phyloP scores from a whole-genome alignment of 2,888 invertebrate genomes.

The Sesia apiformis region DNA sequence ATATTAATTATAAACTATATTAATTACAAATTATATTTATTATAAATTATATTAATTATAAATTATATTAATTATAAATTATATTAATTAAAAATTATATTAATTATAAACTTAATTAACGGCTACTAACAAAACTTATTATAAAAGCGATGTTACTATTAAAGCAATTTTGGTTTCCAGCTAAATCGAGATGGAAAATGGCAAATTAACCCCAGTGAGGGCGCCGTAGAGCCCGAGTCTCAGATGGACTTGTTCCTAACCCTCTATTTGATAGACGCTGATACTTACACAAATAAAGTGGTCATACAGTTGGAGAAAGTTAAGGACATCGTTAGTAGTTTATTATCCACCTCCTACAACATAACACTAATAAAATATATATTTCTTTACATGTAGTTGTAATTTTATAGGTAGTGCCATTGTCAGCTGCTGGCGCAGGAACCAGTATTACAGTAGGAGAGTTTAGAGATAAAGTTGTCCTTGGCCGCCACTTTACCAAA shows the following conservation, averaged over 20 bases:
- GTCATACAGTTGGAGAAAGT: slow-evolving; percentile 57
- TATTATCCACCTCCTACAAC: not conserved
- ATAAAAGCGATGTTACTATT: not conserved
- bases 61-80: too few relatives aligned
- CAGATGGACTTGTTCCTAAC: slow-evolving; percentile 41
- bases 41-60: too few relatives aligned
- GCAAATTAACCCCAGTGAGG: slow-evolving; percentile 48
- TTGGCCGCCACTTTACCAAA: slow-evolving; percentile 79
- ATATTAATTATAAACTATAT: too few relatives aligned
- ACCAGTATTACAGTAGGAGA: slow-evolving; percentile 79
- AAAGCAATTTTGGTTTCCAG: slow-evolving; percentile 19
- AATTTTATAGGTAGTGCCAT: slow-evolving; percentile 39
- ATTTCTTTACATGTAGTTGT: slow-evolving; percentile 5
- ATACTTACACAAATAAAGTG: slow-evolving; percentile 53
- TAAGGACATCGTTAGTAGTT: slow-evolving; percentile 52
- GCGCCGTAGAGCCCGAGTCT: slow-evolving; percentile 45
- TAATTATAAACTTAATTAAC: too few relatives aligned
- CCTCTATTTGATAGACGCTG: slow-evolving; percentile 53
- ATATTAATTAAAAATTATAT: too few relatives aligned
- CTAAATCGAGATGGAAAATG: slow-evolving; percentile 52
- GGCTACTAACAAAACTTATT: not conserved
- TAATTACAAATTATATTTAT: too few relatives aligned
- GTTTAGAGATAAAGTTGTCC: slow-evolving; percentile 69
- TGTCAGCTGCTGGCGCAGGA: slow-evolving; percentile 78
- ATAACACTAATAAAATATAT: not conserved